Percentiles rank a stretch among this genome's conserved stretches.
Evolutionary conservation across 2,888 invertebrate genomes (phyloP).

Genomic region (Neelides folsomi): DNA sequence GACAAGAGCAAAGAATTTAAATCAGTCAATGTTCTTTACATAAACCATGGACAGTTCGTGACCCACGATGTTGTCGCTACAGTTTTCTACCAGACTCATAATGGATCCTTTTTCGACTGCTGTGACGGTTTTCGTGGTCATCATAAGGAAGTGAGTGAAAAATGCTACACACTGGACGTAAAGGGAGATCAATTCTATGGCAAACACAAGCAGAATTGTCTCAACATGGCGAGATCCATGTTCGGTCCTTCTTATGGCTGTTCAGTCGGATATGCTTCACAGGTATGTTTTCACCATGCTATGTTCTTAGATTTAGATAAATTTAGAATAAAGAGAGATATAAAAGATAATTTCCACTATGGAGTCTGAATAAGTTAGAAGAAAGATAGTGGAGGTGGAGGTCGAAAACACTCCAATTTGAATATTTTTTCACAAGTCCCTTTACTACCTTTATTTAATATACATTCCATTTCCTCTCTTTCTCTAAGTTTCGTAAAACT

Average conservation of each 20-base stretch:
- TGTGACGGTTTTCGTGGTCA: conserved; percentile 26
- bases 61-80: conserved; percentile 26
- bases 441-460: too few relatives aligned
- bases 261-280: conserved; percentile 26
- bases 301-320: too few relatives aligned
- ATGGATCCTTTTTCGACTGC: conserved; percentile 30
- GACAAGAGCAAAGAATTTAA: conserved; percentile 26
- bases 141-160: conserved; percentile 26
- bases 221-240: conserved; percentile 27
- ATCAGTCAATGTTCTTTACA: conserved; percentile 20
- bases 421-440: too few relatives aligned
- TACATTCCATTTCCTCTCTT: too few relatives aligned
- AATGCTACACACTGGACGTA: conserved; percentile 25
- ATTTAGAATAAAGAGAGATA: too few relatives aligned
- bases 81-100: conserved; percentile 26
- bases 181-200: conserved; percentile 23
- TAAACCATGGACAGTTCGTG: conserved; percentile 22
- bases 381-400: too few relatives aligned
- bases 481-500: too few relatives aligned
- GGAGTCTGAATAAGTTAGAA: too few relatives aligned
- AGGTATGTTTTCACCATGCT: conserved; percentile 16
- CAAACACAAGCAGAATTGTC: conserved; percentile 15
- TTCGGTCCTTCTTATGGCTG: conserved; percentile 28
- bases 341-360: too few relatives aligned
- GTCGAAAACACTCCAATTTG: too few relatives aligned